These are phyloP conservation scores for Myrmecobius fasciatus DNA, from an alignment of 2,113 vertebrate species.

Conservation along the genomic window DNA sequence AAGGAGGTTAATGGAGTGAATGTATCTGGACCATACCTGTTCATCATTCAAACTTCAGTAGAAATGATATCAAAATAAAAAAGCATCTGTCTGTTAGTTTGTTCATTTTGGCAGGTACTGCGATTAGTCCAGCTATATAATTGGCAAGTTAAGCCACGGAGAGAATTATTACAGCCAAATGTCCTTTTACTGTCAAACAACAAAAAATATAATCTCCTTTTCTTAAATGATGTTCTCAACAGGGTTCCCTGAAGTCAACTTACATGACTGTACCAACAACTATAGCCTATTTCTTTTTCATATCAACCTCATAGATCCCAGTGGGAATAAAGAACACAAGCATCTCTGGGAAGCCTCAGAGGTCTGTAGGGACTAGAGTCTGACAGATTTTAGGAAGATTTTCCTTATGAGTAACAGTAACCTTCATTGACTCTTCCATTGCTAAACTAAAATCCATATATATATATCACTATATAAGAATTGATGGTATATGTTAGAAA, in stretches of 20 bases:
- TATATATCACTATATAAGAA: not conserved
- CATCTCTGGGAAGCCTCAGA: conserved; percentile 31
- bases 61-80: conserved; percentile 40
- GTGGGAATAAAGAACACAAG: conserved; percentile 34
- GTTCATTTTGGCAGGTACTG: conserved; percentile 56
- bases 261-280: conserved; percentile 15
- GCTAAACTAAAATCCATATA: too few species aligned
- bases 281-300: conserved; percentile 47
- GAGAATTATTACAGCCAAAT: conserved; percentile 67
- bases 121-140: conserved; percentile 56
- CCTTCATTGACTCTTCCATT: too few species aligned
- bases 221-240: conserved; percentile 37
- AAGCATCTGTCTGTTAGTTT: conserved; percentile 19
- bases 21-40: conserved; percentile 36
- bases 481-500: not conserved
- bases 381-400: conserved; percentile 18
- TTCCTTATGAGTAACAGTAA: not conserved
- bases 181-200: conserved; percentile 64
- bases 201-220: conserved; percentile 21
- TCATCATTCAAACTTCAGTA: conserved; percentile 60
- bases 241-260: conserved; percentile 39
- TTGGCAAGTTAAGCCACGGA: conserved; percentile 56
- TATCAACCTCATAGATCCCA: not conserved
- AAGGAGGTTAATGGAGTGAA: conserved; percentile 47
- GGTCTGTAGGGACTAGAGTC: conserved; percentile 14